A percentile compares a stretch with the other conserved stretches of the same genome.
These are phyloP conservation scores for Tangara arthus DNA, from an alignment of 2,797 vertebrate species.

Conservation along the genomic window DNA sequence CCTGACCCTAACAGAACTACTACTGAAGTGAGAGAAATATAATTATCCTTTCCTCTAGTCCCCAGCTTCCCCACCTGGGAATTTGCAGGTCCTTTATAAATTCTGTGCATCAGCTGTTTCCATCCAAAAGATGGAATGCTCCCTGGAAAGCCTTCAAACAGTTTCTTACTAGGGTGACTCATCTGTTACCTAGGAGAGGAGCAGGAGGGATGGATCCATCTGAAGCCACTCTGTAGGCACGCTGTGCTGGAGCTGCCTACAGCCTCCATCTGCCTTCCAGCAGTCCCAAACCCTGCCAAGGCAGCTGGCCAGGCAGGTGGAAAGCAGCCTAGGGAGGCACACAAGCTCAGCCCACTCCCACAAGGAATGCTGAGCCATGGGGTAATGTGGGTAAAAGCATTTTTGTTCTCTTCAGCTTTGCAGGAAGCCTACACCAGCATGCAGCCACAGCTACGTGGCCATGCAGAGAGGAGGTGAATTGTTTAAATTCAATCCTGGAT, in stretches of 20 bases:
- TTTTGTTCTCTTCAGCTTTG: background rate
- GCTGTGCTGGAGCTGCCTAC: constrained; percentile 19
- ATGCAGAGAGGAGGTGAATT: background rate
- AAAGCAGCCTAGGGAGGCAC: background rate
- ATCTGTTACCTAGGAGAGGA: constrained; percentile 60
- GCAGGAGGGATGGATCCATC: background rate
- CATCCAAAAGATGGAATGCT: background rate
- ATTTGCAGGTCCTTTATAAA: background rate
- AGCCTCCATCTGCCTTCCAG: constrained; percentile 49
- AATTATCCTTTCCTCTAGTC: background rate
- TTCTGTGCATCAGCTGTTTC: background rate
- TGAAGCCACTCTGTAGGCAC: constrained; percentile 22
- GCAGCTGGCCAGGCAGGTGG: background rate
- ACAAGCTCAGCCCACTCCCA: background rate
- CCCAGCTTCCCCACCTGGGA: background rate
- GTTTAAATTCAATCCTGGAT: background rate
- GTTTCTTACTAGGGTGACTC: constrained; percentile 12
- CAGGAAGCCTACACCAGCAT: background rate
- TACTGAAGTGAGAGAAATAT: background rate
- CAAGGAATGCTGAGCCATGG: background rate
- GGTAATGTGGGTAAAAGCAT: background rate
- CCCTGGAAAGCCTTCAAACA: constrained; percentile 14
- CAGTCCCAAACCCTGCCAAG: background rate
- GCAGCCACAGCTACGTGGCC: background rate
- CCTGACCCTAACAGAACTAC: background rate